Evolutionary conservation across 2,797 vertebrate genomes (phyloP).

Genomic region (Eurystomus glaucurus): DNA sequence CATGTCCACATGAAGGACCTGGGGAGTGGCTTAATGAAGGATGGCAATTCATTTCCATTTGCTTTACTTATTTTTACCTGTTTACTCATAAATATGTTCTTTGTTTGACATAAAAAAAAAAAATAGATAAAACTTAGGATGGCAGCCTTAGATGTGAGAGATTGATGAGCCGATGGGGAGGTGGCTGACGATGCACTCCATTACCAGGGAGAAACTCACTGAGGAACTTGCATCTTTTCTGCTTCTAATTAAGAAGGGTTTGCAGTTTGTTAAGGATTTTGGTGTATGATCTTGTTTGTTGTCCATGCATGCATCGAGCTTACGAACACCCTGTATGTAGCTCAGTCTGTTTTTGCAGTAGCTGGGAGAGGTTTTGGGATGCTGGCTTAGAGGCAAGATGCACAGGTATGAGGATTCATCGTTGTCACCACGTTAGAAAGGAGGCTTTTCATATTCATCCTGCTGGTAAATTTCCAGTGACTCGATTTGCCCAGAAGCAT

Average conservation of each 20-base stretch:
- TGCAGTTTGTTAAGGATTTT: neutral
- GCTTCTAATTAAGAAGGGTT: neutral
- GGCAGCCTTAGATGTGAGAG: neutral
- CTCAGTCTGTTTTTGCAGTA: neutral
- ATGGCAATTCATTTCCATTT: constrained; percentile 5
- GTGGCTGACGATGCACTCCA: neutral
- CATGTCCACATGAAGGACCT: neutral
- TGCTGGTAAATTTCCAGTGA: neutral
- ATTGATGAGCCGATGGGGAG: constrained; percentile 2
- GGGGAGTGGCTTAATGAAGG: constrained; percentile 15
- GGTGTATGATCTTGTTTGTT: neutral
- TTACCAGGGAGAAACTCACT: neutral
- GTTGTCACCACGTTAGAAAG: neutral
- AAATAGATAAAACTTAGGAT: neutral
- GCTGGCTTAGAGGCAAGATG: neutral
- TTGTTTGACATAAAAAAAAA: constrained; percentile 17
- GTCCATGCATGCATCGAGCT: accelerated
- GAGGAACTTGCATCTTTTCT: neutral
- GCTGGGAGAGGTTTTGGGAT: neutral
- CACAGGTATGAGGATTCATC: neutral
- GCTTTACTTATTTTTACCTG: constrained; percentile 32
- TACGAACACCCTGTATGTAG: accelerated
- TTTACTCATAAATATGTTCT: constrained; percentile 42
- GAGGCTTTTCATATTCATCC: neutral
- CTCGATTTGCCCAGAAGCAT: neutral